These are phyloP conservation scores for Falco cherrug DNA, from an alignment of 2,797 vertebrate genomes.

Conservation along the genomic window DNA sequence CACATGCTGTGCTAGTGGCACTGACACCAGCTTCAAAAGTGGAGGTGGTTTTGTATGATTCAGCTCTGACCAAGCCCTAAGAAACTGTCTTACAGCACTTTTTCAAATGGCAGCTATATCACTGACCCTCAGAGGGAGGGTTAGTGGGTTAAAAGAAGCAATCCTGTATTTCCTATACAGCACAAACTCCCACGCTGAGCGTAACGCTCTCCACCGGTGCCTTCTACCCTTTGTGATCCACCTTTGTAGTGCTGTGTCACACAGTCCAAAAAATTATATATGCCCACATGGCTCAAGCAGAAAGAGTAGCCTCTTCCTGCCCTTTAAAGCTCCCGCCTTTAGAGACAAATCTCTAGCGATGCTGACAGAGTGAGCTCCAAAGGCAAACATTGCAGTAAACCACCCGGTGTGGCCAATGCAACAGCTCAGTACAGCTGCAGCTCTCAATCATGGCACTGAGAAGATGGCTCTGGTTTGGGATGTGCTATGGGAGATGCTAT, in stretches of 20 bases:
- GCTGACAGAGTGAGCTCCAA: neutral
- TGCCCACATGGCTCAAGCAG: neutral
- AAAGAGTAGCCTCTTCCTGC: neutral
- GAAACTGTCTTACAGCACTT: neutral
- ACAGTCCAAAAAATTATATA: neutral
- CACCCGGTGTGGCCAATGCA: accelerated
- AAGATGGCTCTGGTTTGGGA: neutral
- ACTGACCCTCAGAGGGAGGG: neutral
- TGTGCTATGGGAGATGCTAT: neutral
- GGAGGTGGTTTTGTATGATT: neutral
- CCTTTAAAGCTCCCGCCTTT: neutral
- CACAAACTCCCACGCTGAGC: neutral
- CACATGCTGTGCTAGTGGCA: neutral
- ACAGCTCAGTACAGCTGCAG: neutral
- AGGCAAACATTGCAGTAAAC: neutral
- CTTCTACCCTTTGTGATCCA: neutral
- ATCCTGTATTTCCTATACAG: neutral
- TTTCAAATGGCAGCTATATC: neutral
- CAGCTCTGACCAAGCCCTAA: neutral
- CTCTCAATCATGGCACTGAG: neutral
- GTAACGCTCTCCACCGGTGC: neutral
- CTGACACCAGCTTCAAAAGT: neutral
- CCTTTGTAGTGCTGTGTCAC: accelerated
- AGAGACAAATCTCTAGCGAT: neutral
- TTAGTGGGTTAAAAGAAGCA: neutral